Conservation (phyloP, 2,797 vertebrate species). For the Psittacula echo region DNA sequence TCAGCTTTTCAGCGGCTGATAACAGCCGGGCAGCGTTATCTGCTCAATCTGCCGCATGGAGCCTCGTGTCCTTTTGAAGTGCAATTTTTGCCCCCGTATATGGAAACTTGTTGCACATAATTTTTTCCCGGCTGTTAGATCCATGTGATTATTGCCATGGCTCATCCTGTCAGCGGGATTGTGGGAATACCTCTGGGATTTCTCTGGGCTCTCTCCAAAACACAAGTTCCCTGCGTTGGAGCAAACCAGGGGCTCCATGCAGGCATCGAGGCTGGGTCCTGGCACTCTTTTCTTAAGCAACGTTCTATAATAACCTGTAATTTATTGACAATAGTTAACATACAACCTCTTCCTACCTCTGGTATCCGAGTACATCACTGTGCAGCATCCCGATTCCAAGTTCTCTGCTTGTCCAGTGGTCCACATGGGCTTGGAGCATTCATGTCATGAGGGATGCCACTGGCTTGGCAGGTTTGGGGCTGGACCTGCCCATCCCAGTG, state of each 20-base stretch:
- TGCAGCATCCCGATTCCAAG: background rate
- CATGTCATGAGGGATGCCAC: accelerated
- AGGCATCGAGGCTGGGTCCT: background rate
- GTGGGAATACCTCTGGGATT: background rate
- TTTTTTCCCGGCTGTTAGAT: slow-evolving; percentile 4
- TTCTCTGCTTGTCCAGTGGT: background rate
- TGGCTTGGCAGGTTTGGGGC: background rate
- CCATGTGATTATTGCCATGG: background rate
- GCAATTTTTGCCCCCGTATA: background rate
- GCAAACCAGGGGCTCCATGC: background rate
- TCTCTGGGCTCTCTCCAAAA: slow-evolving; percentile 23
- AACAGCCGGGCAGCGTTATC: background rate
- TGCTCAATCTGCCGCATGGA: background rate
- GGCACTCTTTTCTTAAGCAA: background rate
- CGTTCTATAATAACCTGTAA: background rate
- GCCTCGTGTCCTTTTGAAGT: background rate
- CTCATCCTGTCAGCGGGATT: background rate
- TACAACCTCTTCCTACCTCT: background rate
- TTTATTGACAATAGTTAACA: background rate
- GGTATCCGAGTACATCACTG: background rate
- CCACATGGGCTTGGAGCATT: background rate
- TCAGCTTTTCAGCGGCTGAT: background rate
- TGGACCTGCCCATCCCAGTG: background rate
- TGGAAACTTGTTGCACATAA: slow-evolving; percentile 33
- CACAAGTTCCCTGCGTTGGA: background rate